A percentile compares a stretch with the other conserved stretches of the same genome.
These are phyloP conservation scores for Epistrophe grossulariae DNA, from an alignment of 2,888 invertebrate genomes.

Conservation along the genomic window DNA sequence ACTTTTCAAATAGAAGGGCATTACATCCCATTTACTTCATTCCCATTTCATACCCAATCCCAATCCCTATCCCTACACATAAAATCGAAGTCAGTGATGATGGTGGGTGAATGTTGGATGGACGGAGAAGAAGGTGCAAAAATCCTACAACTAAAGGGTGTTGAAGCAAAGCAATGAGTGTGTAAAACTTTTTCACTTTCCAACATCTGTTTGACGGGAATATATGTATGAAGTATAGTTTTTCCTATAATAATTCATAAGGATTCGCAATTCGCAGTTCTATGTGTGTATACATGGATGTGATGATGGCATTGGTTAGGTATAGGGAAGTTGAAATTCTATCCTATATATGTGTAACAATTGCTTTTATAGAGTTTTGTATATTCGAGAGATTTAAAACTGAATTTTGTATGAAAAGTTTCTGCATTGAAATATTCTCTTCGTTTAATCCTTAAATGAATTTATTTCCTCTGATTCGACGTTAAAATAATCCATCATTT, in stretches of 20 bases:
- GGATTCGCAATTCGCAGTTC: slow-evolving; percentile 30
- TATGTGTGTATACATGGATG: not conserved
- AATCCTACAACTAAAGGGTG: not conserved
- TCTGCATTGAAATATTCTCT: slow-evolving; percentile 49
- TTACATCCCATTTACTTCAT: not conserved
- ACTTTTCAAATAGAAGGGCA: slow-evolving; percentile 42
- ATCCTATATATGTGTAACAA: not conserved
- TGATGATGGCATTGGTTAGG: not conserved
- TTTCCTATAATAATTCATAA: slow-evolving; percentile 63
- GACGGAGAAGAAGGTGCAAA: not conserved
- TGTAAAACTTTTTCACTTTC: slow-evolving; percentile 55
- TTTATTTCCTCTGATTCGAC: slow-evolving; percentile 64
- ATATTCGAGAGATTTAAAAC: slow-evolving; percentile 56
- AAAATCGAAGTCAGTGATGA: slow-evolving; percentile 3
- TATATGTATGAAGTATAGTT: slow-evolving; percentile 5
- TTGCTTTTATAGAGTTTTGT: not conserved
- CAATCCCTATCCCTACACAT: not conserved
- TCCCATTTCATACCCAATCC: not conserved
- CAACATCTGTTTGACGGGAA: slow-evolving; percentile 44
- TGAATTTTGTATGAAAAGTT: slow-evolving; percentile 48
- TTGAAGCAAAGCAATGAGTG: slow-evolving; percentile 10
- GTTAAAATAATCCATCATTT: slow-evolving; percentile 56
- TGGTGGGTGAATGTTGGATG: not conserved
- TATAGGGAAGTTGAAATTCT: not conserved
- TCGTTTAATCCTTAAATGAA: slow-evolving; percentile 58